Evolutionary conservation across 2,888 invertebrate species (phyloP).

Genomic region (Pristionchus entomophagus): DNA sequence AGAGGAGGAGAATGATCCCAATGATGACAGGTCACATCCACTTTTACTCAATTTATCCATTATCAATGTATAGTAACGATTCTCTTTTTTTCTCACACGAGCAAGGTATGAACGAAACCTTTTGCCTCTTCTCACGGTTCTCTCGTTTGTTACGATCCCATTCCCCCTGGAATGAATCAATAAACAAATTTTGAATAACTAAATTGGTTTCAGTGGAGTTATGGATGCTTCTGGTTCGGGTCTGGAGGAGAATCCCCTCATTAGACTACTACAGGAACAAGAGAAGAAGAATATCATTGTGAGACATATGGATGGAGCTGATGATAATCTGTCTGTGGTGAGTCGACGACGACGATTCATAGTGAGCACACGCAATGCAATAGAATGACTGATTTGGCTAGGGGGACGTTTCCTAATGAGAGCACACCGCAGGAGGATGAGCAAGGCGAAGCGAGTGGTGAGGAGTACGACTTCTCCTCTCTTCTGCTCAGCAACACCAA

Average conservation of each 20-base stretch:
- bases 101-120: too few relatives aligned
- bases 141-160: not conserved
- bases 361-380: not conserved
- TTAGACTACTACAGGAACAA: constrained; percentile 39
- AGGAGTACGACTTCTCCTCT: constrained; percentile 47
- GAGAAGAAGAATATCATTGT: constrained; percentile 27
- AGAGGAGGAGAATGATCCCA: constrained; percentile 32
- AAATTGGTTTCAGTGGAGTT: constrained; percentile 46
- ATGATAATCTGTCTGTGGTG: constrained; percentile 24
- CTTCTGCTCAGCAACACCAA: constrained; percentile 31
- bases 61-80: too few relatives aligned
- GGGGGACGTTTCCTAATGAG: constrained; percentile 3
- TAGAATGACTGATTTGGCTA: not conserved
- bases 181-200: too few relatives aligned
- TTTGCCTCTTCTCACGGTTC: not conserved
- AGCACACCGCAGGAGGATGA: constrained; percentile 38
- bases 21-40: constrained; percentile 41
- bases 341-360: not conserved
- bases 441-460: constrained; percentile 22
- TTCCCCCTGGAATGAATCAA: too few relatives aligned
- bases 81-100: too few relatives aligned
- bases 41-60: too few relatives aligned
- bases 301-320: constrained; percentile 10
- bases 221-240: constrained; percentile 42
- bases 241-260: constrained; percentile 43